phyloP scores from a whole-genome alignment of 2,113 vertebrate species.

The Clarias gariepinus region DNA sequence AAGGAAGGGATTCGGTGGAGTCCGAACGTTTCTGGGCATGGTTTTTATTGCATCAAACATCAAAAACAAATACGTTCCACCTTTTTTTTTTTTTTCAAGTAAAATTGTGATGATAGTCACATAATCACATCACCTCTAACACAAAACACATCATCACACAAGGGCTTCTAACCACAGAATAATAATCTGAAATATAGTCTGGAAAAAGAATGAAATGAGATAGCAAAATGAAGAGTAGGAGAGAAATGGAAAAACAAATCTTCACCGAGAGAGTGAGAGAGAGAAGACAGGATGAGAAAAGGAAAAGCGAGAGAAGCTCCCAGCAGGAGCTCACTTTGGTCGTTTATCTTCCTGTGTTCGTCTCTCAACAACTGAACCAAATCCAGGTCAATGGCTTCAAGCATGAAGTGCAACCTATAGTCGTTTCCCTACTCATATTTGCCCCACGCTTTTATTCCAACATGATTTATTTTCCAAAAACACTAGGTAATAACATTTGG shows the following conservation, averaged over 20 bases:
- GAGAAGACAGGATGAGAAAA: background rate
- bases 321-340: slow-evolving; percentile 63
- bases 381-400: slow-evolving; percentile 64
- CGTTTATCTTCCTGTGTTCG: slow-evolving; percentile 66
- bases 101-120: no score
- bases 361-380: slow-evolving; percentile 60
- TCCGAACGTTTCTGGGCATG: background rate
- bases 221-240: background rate
- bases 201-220: background rate
- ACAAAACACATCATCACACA: background rate
- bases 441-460: background rate
- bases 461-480: background rate
- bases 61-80: background rate
- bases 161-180: background rate
- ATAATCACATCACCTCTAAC: background rate
- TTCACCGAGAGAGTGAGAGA: background rate
- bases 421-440: background rate
- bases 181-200: no score
- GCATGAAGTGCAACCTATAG: background rate
- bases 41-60: background rate
- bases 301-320: slow-evolving; percentile 52
- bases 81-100: background rate
- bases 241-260: background rate
- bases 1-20: background rate
- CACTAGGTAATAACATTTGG: background rate